Conservation (phyloP, 2,797 vertebrate species). For the Gadopsis bispinosus region DNA sequence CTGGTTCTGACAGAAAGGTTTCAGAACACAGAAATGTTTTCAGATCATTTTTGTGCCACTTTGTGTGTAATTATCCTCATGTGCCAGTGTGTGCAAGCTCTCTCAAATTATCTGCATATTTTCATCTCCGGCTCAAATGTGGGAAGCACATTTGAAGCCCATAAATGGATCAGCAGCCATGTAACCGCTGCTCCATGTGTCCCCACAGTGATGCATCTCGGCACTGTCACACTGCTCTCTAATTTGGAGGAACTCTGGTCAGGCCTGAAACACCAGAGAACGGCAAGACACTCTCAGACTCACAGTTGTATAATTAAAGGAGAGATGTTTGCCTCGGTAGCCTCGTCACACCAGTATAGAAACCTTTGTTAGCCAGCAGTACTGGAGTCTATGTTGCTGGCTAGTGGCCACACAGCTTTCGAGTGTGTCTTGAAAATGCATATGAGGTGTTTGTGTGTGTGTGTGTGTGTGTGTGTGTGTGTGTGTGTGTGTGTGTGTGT, state of each 20-base stretch:
- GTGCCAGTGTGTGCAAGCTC: slow-evolving; percentile 45
- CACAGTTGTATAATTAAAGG: slow-evolving; percentile 79
- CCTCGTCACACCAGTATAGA: slow-evolving; percentile 55
- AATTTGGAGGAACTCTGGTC: slow-evolving; percentile 68
- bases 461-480: slow-evolving; percentile 18
- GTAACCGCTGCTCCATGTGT: slow-evolving; percentile 56
- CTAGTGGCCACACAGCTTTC: slow-evolving; percentile 35
- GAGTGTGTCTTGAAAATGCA: slow-evolving; percentile 20
- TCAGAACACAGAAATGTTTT: slow-evolving; percentile 10
- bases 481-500: slow-evolving; percentile 22
- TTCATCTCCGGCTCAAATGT: slow-evolving; percentile 61
- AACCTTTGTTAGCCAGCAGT: slow-evolving; percentile 53
- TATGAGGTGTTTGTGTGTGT: slow-evolving; percentile 22
- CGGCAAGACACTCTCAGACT: slow-evolving; percentile 57
- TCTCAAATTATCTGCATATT: slow-evolving; percentile 75
- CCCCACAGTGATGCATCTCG: slow-evolving; percentile 60
- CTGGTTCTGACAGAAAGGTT: too few relatives aligned
- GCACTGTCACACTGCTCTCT: slow-evolving; percentile 74
- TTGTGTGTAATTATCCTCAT: slow-evolving; percentile 56
- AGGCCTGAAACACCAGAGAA: slow-evolving; percentile 71
- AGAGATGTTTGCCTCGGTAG: slow-evolving; percentile 64
- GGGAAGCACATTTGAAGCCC: slow-evolving; percentile 60
- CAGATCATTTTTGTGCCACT: slow-evolving; percentile 53
- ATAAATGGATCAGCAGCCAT: slow-evolving; percentile 65
- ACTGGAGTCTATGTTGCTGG: slow-evolving; percentile 52